Conservation (phyloP, 2,113 vertebrate genomes). For the Indicator indicator region DNA sequence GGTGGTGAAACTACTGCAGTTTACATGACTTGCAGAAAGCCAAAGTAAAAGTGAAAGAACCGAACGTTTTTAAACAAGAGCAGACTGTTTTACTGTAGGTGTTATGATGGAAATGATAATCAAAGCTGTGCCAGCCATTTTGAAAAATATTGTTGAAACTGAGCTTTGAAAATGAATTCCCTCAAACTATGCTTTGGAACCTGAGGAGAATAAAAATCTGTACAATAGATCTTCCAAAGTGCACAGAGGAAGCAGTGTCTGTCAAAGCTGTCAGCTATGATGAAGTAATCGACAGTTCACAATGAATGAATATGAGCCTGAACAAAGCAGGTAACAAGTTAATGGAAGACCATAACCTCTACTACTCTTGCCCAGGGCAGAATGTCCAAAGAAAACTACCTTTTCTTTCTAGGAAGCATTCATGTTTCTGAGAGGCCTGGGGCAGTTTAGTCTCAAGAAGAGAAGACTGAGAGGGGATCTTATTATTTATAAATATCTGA, state of each 20-base stretch:
- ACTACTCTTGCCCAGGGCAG: background rate
- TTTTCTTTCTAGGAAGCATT: background rate
- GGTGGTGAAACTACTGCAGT: constrained; percentile 27
- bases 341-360: background rate
- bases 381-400: background rate
- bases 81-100: constrained; percentile 61
- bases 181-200: background rate
- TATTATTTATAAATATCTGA: too few relatives aligned
- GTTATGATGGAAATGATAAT: constrained; percentile 36
- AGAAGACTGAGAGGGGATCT: too few relatives aligned
- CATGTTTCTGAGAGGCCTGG: too few relatives aligned
- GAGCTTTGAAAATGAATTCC: constrained; percentile 31
- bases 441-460: too few relatives aligned
- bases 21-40: background rate
- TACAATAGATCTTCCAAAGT: background rate
- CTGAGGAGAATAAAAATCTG: background rate
- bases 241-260: background rate
- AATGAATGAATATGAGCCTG: background rate
- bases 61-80: constrained; percentile 36
- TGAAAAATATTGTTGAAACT: constrained; percentile 41
- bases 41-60: background rate
- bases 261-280: background rate
- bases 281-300: background rate
- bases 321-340: background rate
- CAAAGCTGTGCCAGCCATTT: constrained; percentile 43